phyloP scores from a whole-genome alignment of 2,113 vertebrate species.

The Chaetura pelagica region DNA sequence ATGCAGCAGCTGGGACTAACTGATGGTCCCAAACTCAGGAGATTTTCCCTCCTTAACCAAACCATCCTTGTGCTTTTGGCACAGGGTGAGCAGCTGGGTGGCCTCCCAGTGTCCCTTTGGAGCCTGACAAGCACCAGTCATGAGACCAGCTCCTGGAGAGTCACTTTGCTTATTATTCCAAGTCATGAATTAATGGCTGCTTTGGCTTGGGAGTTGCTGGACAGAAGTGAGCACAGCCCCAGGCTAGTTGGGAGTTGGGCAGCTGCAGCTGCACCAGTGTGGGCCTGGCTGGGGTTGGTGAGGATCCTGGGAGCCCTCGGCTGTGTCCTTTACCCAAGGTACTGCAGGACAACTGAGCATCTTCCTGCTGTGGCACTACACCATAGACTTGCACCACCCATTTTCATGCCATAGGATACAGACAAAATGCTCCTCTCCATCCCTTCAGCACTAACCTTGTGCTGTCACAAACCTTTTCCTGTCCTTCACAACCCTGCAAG shows the following conservation, averaged over 20 bases:
- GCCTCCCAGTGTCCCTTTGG: neutral
- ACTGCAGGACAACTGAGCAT: neutral
- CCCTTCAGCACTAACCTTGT: neutral
- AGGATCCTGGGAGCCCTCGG: neutral
- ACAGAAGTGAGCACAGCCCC: neutral
- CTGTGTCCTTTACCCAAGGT: neutral
- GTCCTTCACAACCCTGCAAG: neutral
- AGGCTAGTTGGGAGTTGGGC: too few relatives aligned
- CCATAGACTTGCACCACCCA: rapidly evolving
- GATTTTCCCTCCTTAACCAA: neutral
- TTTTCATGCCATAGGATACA: rapidly evolving
- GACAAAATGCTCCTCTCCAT: neutral
- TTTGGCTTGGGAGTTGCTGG: neutral
- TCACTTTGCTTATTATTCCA: neutral
- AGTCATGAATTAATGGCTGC: neutral
- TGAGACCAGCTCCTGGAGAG: neutral
- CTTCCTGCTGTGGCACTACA: rapidly evolving
- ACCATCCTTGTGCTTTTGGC: neutral
- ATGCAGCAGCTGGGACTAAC: neutral
- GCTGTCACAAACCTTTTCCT: neutral
- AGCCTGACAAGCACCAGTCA: neutral
- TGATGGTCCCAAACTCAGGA: neutral
- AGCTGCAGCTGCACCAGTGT: rapidly evolving
- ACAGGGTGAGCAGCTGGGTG: rapidly evolving
- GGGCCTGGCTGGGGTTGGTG: neutral